phyloP scores from a whole-genome alignment of 2,797 vertebrate species.

The Sebastes umbrosus region DNA sequence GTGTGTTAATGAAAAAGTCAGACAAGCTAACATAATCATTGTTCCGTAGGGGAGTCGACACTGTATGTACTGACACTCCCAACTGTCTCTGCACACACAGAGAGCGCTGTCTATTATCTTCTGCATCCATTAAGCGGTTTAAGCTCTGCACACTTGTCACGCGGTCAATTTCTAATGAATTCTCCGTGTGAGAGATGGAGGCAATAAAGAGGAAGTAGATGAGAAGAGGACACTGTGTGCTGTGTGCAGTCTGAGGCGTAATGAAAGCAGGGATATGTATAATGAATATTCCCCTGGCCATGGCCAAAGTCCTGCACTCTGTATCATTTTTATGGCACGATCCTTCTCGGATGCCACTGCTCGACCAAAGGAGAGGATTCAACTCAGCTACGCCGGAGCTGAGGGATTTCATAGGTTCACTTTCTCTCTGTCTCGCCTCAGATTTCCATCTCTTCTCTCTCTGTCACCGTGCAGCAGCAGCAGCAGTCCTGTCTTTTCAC shows the following conservation, averaged over 20 bases:
- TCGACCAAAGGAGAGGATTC: constrained; percentile 26
- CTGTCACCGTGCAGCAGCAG: background rate
- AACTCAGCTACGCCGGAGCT: background rate
- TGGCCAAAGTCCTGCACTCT: constrained; percentile 52
- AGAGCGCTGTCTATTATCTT: constrained; percentile 50
- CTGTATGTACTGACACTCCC: constrained; percentile 11
- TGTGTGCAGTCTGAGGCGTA: constrained; percentile 43
- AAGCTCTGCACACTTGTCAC: constrained; percentile 70
- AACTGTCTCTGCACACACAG: background rate
- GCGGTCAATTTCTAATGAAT: constrained; percentile 72
- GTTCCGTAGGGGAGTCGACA: constrained; percentile 29
- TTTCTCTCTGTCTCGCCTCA: constrained; percentile 17
- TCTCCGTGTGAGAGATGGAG: constrained; percentile 67
- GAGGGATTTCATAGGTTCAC: constrained; percentile 25
- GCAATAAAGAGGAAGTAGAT: constrained; percentile 66
- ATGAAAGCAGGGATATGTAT: constrained; percentile 64
- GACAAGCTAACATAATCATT: background rate
- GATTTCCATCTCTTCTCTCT: constrained; percentile 14
- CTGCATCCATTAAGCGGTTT: constrained; percentile 66
- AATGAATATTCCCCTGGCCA: constrained; percentile 55
- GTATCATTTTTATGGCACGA: constrained; percentile 75
- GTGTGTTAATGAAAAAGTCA: constrained; percentile 13
- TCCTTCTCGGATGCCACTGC: constrained; percentile 57
- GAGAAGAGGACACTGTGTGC: constrained; percentile 46
- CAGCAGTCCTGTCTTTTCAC: constrained; percentile 1